Conservation (phyloP, 2,888 invertebrate genomes). For the Trachelus troglodyta region DNA sequence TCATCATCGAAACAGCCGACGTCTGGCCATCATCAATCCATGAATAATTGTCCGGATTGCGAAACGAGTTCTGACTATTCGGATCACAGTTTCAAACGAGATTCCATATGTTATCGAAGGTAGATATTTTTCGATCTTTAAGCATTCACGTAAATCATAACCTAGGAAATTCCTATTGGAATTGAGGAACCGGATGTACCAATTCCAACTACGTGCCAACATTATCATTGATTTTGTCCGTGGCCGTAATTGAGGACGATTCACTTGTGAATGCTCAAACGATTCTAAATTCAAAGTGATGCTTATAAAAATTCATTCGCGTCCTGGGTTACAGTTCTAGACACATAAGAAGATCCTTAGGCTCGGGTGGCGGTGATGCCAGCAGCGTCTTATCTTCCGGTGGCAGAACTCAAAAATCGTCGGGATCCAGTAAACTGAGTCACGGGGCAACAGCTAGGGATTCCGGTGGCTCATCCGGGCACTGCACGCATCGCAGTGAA, state of each 20-base stretch:
- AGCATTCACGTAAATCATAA: too few species aligned
- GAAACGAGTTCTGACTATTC: constrained; percentile 65
- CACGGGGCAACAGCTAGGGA: constrained; percentile 70
- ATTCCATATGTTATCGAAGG: constrained; percentile 60
- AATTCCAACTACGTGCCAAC: too few species aligned
- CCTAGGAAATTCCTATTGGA: too few species aligned
- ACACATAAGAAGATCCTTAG: constrained; percentile 60
- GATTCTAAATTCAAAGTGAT: neutral
- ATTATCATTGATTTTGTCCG: neutral
- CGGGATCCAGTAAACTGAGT: constrained; percentile 63
- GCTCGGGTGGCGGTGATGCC: constrained; percentile 61
- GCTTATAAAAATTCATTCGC: neutral
- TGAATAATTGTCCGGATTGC: constrained; percentile 60
- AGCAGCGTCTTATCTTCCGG: constrained; percentile 63
- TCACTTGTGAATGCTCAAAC: too few species aligned
- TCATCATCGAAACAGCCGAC: constrained; percentile 44
- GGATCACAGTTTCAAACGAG: constrained; percentile 62
- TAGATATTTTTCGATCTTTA: constrained; percentile 23
- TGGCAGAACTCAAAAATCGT: constrained; percentile 71
- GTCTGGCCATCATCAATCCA: constrained; percentile 45
- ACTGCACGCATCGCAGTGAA: constrained; percentile 85
- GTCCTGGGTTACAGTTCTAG: constrained; percentile 45
- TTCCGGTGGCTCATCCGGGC: constrained; percentile 85
- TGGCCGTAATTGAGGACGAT: neutral
- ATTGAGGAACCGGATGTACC: too few species aligned